A percentile compares a stretch with the other conserved stretches of the same genome.
Conservation (phyloP, 2,113 vertebrate species). For the Castor canadensis region DNA sequence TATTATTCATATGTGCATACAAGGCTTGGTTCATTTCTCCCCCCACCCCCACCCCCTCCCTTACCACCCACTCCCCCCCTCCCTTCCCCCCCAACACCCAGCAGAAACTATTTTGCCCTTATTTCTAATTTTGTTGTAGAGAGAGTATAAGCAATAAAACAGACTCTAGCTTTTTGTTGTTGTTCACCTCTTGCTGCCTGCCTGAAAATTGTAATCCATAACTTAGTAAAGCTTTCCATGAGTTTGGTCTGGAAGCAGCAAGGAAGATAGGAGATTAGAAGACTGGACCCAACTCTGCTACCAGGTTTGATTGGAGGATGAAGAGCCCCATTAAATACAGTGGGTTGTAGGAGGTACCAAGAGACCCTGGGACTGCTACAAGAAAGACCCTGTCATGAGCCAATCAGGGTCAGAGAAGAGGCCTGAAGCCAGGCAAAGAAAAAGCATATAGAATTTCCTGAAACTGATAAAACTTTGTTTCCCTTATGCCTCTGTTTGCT, state of each 20-base stretch:
- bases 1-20: no score
- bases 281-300: neutral
- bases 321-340: neutral
- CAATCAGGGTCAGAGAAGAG: neutral
- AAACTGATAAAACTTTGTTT: neutral
- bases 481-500: neutral
- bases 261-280: neutral
- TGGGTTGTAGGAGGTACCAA: no score
- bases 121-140: no score
- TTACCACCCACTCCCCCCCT: no score
- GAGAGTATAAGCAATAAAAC: no score
- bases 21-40: no score
- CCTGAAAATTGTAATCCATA: neutral
- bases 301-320: neutral
- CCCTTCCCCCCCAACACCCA: no score
- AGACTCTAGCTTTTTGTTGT: no score
- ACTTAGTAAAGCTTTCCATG: neutral
- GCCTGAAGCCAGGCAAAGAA: neutral
- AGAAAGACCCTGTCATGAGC: neutral
- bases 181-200: neutral
- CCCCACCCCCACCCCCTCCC: no score
- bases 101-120: no score
- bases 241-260: neutral
- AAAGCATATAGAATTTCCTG: neutral
- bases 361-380: neutral